Base-by-base conservation (phyloP, 2,797 vertebrate genomes). In the Eospalax fontanierii region DNA sequence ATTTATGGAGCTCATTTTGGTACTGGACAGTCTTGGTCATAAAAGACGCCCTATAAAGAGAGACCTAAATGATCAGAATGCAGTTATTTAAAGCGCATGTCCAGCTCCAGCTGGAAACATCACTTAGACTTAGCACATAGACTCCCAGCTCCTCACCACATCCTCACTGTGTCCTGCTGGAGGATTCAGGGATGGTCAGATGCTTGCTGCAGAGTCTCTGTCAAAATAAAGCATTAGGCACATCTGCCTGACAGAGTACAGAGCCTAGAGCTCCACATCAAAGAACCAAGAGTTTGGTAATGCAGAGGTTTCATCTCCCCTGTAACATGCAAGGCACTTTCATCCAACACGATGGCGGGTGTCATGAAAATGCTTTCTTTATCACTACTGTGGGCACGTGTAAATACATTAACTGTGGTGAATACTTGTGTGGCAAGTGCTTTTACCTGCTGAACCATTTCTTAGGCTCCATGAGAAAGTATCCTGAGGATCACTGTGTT, bases 11-110 rank as follows among this genome's bases (percentile, higher is more conserved):
- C 98, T 99, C 99, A 94, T 99, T 99, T 98, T 99, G 99, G 98
- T 99, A 99, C 98, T 99, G 99, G 97, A 99, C 99, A 30, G 99
- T 99, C 99, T 99, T 99, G 94, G 99, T 99, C 99, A 99, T 99
- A 98, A 99, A 99, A 65, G 99, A 99, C 43, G 99, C 99, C 97
- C 99, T 99, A 98, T 79, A 97, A 98, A 98, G 95, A 97, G 98
- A 96, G 26, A 98, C 83, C 63, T 95, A 74, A 95, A 94, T 71
- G 66, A 84, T 96, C 87, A 91, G 81, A 96, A 96, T 14, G 92
- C 57, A 97, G 68, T 95, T 24, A 95, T 79, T 74, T 40, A 86
- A 87, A 89, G 87, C 93, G 85, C 3, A 12, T 24, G 30, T 71
- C 94, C 89, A 95, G 94, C 89, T 95, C 95, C 73, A 50, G 65